Evolutionary conservation across 2,113 vertebrate species (phyloP).

Genomic region (Psilopogon haemacephalus): DNA sequence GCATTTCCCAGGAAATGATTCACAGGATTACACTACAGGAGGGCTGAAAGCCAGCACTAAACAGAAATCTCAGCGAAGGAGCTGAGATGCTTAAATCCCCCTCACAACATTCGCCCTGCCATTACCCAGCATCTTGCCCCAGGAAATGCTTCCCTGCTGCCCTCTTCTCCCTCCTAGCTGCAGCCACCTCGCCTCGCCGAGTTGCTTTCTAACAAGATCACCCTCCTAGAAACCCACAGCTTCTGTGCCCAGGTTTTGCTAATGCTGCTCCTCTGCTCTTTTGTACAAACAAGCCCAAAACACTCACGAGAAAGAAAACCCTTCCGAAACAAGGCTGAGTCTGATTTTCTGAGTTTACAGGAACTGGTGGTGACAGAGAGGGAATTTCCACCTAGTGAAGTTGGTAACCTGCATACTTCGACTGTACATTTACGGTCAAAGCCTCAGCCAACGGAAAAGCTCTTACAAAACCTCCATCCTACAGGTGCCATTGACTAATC

Average conservation of each 20-base stretch:
- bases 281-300: background rate
- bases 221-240: background rate
- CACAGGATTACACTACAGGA: rapidly evolving
- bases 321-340: background rate
- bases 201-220: background rate
- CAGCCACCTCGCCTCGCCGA: rapidly evolving
- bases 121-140: background rate
- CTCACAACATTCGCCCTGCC: background rate
- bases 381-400: slow-evolving; percentile 53
- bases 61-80: background rate
- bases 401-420: background rate
- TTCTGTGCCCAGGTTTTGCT: background rate
- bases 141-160: background rate
- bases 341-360: slow-evolving; percentile 51
- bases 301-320: background rate
- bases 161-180: background rate
- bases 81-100: rapidly evolving
- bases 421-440: background rate
- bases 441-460: background rate
- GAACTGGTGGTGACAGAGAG: slow-evolving; percentile 8
- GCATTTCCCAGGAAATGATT: background rate
- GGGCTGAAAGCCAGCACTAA: rapidly evolving
- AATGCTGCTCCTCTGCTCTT: background rate
- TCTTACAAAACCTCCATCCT: background rate
- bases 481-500: background rate